Evolutionary conservation across 2,113 vertebrate species (phyloP).

Genomic region (Protobothrops mucrosquamatus): DNA sequence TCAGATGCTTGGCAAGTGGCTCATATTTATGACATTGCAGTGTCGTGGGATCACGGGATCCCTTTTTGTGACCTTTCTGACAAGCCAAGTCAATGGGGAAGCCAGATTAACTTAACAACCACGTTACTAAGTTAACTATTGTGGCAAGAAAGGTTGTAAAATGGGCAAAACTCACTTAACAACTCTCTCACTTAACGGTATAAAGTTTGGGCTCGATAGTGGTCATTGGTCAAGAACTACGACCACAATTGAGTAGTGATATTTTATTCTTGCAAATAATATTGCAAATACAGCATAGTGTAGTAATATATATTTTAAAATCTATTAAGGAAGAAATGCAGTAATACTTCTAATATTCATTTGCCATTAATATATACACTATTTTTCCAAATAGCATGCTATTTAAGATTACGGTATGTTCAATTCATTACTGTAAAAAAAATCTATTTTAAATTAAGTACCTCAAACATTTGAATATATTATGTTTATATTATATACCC

Average conservation of each 20-base stretch:
- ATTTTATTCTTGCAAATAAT: neutral
- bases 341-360: neutral
- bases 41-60: neutral
- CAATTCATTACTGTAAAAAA: neutral
- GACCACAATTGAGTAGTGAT: neutral
- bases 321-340: neutral
- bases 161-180: too few species aligned
- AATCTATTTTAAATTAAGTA: neutral
- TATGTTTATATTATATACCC: neutral
- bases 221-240: too few species aligned
- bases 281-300: neutral
- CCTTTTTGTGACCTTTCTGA: neutral
- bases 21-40: neutral
- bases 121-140: neutral
- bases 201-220: too few species aligned
- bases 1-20: neutral
- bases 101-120: neutral
- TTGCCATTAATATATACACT: neutral
- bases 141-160: neutral
- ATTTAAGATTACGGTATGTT: neutral
- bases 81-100: neutral
- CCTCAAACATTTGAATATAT: neutral
- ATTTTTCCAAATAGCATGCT: neutral
- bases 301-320: neutral
- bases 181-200: too few species aligned